Base-by-base conservation (phyloP, 2,888 invertebrate species). In the Philonicus albiceps region DNA sequence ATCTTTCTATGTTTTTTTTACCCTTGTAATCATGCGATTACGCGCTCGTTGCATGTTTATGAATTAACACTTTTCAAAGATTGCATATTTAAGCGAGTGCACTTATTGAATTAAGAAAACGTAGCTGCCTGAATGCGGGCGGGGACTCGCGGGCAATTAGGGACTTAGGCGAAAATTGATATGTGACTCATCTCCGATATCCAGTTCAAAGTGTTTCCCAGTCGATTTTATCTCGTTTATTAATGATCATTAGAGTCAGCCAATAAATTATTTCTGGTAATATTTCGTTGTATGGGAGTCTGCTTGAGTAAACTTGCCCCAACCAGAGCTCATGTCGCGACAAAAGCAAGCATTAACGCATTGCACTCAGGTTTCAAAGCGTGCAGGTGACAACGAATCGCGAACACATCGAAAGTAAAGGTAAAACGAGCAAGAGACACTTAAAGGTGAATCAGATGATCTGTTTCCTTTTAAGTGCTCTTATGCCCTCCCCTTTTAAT, bases 371-470 rank as follows among this genome's bases (percentile, higher is more conserved):
- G 75, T 53, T 75, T 72, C 81, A 53, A 73, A 49, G 30, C 75
- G 75, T 49, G 43, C 86, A 84, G 76, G 40, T 75, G 86, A 84
- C 75, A 74, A 81, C 75, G 53, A 37, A 55, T 53, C 83, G 83
- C 22, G 55, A 55, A 84, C 84, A 64, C 37, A 73, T 72, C 64
- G 27, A 73, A 64, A 72, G 19, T 31, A 19, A n/a, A n/a, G 64
- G 64, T 72, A 86, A 86, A 80, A 80, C 64, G 73, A 72, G 72
- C 80, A 49, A 34, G 81, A 72, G 80, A 74, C 80, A 27, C 13
- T 73, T 27, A 72, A 86, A 80, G 81, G 80, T 86, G 73, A 86
- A 81, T 73, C 81, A 31, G 49, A 80, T 86, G 86, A 86, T 86
- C 81, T 81, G 73, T 86, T 73, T 86, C 34, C 83, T 37, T 37